Conservation (phyloP, 2,888 invertebrate genomes). For the Pristionchus fissidentatus region DNA sequence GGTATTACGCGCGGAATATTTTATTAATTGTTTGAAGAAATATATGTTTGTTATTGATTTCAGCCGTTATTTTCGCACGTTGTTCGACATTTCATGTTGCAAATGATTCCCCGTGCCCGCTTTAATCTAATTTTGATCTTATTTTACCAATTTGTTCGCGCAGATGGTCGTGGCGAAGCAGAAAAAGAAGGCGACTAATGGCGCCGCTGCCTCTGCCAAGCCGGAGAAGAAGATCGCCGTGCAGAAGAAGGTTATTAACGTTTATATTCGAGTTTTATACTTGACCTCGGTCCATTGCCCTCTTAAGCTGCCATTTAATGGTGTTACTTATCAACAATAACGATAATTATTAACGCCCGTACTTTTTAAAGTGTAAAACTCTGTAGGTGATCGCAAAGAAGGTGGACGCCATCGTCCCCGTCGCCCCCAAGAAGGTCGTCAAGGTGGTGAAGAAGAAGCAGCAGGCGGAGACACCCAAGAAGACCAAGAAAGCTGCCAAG, state of each 20-base stretch:
- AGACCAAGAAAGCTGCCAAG: conserved; percentile 49
- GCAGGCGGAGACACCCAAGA: conserved; percentile 44
- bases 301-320: no score
- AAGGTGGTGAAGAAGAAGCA: conserved; percentile 49
- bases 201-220: background rate
- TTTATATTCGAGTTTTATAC: background rate
- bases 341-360: no score
- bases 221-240: conserved; percentile 41
- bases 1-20: conserved; percentile 1
- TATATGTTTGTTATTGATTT: conserved; percentile 13
- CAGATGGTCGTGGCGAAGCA: conserved; percentile 46
- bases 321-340: no score
- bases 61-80: background rate
- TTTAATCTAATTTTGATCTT: background rate
- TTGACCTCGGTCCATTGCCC: no score
- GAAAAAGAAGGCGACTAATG: conserved; percentile 44
- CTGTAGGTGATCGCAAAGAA: conserved; percentile 28
- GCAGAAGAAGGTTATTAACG: conserved; percentile 34
- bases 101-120: background rate
- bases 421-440: background rate
- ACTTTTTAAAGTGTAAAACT: background rate
- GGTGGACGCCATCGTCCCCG: conserved; percentile 21
- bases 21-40: background rate
- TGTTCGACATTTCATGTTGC: background rate
- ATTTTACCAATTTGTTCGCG: background rate